Evolutionary conservation across 2,888 invertebrate species (phyloP).

Genomic region (Caenorhabditis sp.): DNA sequence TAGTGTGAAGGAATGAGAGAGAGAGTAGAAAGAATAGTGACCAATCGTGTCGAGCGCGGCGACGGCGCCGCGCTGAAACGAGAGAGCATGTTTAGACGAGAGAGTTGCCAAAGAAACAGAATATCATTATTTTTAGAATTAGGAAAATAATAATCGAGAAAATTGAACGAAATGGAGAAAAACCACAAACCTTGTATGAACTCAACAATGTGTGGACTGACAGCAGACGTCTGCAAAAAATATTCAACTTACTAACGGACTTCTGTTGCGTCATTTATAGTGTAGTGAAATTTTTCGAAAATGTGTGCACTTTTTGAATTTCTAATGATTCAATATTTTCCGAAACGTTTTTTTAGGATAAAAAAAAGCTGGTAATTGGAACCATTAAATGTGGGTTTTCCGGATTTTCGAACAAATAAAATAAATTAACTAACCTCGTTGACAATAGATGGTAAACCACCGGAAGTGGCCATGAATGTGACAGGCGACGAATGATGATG

Average conservation of each 20-base stretch:
- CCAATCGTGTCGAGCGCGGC: conserved; percentile 1
- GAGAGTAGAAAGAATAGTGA: not conserved
- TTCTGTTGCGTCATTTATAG: too few relatives aligned
- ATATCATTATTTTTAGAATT: too few relatives aligned
- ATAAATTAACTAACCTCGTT: not conserved
- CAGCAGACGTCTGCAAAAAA: not conserved
- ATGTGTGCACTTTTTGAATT: too few relatives aligned
- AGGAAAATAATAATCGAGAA: not conserved
- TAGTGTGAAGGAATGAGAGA: not conserved
- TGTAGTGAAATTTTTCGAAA: too few relatives aligned
- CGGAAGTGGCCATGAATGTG: not conserved
- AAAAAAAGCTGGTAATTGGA: too few relatives aligned
- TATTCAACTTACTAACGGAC: too few relatives aligned
- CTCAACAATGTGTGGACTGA: not conserved
- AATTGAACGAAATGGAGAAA: too few relatives aligned
- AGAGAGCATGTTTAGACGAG: not conserved
- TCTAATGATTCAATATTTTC: too few relatives aligned
- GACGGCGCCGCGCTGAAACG: not conserved
- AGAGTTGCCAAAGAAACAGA: not conserved
- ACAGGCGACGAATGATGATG: not conserved
- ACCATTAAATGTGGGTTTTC: too few relatives aligned
- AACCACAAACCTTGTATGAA: not conserved
- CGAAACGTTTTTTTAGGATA: too few relatives aligned
- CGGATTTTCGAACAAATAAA: too few relatives aligned
- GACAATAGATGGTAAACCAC: not conserved